Evolutionary conservation across 2,888 invertebrate species (phyloP).

Genomic region (Synanthedon tipuliformis): DNA sequence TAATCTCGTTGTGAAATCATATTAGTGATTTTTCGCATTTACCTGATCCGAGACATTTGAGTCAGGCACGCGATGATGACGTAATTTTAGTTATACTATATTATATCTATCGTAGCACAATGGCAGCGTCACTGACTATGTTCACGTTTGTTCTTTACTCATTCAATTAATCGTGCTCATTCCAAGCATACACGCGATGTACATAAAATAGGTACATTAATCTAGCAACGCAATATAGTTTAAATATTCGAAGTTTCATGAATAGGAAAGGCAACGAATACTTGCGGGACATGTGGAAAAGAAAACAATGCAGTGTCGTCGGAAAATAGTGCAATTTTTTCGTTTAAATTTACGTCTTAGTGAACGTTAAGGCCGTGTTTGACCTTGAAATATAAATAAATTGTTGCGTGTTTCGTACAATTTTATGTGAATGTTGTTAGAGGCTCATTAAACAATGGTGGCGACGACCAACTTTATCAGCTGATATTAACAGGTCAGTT

Average conservation of each 20-base stretch:
- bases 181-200: slow-evolving; percentile 3
- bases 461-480: neutral
- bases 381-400: neutral
- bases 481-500: neutral
- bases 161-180: slow-evolving; percentile 11
- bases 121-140: slow-evolving; percentile 17
- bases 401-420: neutral
- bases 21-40: slow-evolving; percentile 3
- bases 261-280: too few relatives aligned
- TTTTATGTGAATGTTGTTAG: neutral
- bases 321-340: neutral
- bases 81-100: slow-evolving; percentile 26
- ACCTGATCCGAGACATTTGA: slow-evolving; percentile 3
- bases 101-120: slow-evolving; percentile 22
- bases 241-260: slow-evolving; percentile 3
- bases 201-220: neutral
- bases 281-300: neutral
- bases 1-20: too few relatives aligned
- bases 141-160: slow-evolving; percentile 12
- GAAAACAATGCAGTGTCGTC: neutral
- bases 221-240: slow-evolving; percentile 7
- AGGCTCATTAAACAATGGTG: neutral
- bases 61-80: slow-evolving; percentile 17
- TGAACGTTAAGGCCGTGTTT: neutral
- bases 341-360: neutral